These are phyloP conservation scores for Spheniscus humboldti DNA, from an alignment of 2,797 vertebrate genomes.

Conservation along the genomic window DNA sequence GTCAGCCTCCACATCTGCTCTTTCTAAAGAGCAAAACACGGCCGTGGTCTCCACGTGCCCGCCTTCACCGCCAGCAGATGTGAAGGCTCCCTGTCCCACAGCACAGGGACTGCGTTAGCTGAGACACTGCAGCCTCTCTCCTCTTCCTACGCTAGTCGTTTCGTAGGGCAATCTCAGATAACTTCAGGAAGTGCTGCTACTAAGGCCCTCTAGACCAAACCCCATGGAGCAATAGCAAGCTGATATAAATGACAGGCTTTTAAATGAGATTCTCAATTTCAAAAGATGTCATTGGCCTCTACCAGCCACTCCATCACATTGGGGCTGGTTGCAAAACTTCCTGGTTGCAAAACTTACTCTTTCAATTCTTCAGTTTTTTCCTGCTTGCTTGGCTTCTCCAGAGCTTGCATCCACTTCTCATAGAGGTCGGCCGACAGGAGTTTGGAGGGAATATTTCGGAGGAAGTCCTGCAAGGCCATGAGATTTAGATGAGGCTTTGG, in stretches of 20 bases:
- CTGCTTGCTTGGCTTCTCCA: constrained; percentile 73
- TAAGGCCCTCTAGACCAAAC: neutral
- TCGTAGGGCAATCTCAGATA: neutral
- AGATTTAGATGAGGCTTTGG: neutral
- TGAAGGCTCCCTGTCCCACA: neutral
- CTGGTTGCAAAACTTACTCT: constrained; percentile 77
- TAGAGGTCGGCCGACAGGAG: constrained; percentile 84
- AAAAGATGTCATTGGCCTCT: neutral
- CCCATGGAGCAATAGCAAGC: neutral
- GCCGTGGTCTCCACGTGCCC: neutral
- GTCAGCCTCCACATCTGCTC: neutral
- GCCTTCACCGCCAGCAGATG: accelerated
- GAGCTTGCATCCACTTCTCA: constrained; percentile 82
- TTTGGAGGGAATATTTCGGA: constrained; percentile 88
- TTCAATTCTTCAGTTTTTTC: constrained; percentile 79
- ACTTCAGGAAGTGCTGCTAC: neutral
- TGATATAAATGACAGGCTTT: neutral
- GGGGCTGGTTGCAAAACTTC: constrained; percentile 46
- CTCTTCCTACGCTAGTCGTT: neutral
- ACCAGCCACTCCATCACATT: neutral
- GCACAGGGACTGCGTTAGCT: neutral
- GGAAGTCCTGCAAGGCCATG: constrained; percentile 82
- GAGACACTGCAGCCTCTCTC: neutral
- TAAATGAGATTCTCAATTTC: neutral
- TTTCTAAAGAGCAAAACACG: neutral